Base-by-base conservation (phyloP, 2,797 vertebrate species). In the Pantherophis alleghaniensis region DNA sequence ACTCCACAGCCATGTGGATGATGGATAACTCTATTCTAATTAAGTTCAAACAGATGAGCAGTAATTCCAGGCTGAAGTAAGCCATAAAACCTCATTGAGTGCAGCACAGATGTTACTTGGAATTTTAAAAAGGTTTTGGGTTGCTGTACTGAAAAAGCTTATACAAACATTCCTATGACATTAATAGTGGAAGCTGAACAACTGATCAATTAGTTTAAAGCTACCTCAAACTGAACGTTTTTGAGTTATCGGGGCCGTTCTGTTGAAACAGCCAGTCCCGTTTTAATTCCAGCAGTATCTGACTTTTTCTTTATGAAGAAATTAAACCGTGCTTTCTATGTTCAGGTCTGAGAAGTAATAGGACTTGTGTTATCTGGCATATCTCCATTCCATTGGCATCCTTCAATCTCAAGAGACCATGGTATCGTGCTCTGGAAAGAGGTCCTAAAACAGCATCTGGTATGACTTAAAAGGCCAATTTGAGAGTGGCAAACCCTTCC, bases 281-380 rank as follows among this genome's bases (percentile, higher is more conserved):
- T 47, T 63, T 90, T 92, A 87, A 88, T 90, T 74, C 60, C 88
- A 60, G 0, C 26, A 2, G 42, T 24, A 12, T 57, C 59, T 1
- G 37, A 60, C 87, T 61, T 56, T 56, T 61, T 63, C 28, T 60
- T 47, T 66, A 55, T 90, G 3, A 2, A 42, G 59, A 1, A 2
- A 63, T 26, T 37, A 57, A 88, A 86, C 53, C 13, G 6, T 57
- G 16, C 47, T 88, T n/a, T 57, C 26, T 18, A 7, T 88, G 91
- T 42, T 88, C 26, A 74, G 42, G 7, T 79, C 42, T 92, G 6
- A 4, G 60, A 63, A 61, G 69, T 47, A 47, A 28, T 63, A 69
- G 20, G 16, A 13, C 14, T 51, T 57, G 28, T 88, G 28, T 88
- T 0, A 0, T 18, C 0, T 0, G 18, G 2, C 14, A 66, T n/a